Conservation (phyloP, 2,113 vertebrate genomes). For the Chloropsis hardwickii region DNA sequence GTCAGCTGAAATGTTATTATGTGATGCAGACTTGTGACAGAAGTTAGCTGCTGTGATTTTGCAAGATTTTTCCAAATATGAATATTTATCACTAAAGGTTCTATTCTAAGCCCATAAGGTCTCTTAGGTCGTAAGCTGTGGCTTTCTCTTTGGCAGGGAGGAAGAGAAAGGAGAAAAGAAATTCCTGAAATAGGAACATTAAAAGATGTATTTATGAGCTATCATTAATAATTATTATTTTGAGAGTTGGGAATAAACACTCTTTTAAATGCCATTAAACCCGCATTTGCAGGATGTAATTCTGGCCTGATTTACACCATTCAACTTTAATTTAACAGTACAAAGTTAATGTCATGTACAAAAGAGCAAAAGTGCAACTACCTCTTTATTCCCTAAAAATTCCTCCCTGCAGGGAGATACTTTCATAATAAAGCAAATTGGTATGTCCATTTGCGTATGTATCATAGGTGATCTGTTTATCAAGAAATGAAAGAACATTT, state of each 20-base stretch:
- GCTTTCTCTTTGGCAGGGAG: not conserved
- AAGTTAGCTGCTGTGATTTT: not conserved
- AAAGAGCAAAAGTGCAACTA: not conserved
- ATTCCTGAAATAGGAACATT: not conserved
- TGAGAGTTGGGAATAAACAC: not conserved
- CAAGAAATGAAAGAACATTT: conserved; percentile 65
- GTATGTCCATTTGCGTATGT: conserved; percentile 15
- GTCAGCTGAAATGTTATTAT: not conserved
- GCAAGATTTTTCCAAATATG: not conserved
- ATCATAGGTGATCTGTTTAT: conserved; percentile 69
- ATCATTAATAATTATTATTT: not conserved
- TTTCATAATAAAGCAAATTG: conserved; percentile 44
- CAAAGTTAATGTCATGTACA: not conserved
- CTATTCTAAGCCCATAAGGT: not conserved
- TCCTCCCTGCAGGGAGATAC: not conserved
- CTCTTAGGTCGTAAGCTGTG: not conserved
- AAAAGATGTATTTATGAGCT: not conserved
- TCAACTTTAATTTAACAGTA: not conserved
- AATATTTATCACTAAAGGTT: not conserved
- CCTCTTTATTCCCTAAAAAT: not conserved
- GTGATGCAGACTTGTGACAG: not conserved
- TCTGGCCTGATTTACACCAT: not conserved
- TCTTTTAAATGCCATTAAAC: not conserved
- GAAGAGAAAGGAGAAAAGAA: not conserved
- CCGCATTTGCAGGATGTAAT: not conserved